Evolutionary conservation across 1,140 invertebrate genomes (phyloP), one percentile per base, ranked within the genome.

Genomic region (Heliconius nattereri): DNA sequence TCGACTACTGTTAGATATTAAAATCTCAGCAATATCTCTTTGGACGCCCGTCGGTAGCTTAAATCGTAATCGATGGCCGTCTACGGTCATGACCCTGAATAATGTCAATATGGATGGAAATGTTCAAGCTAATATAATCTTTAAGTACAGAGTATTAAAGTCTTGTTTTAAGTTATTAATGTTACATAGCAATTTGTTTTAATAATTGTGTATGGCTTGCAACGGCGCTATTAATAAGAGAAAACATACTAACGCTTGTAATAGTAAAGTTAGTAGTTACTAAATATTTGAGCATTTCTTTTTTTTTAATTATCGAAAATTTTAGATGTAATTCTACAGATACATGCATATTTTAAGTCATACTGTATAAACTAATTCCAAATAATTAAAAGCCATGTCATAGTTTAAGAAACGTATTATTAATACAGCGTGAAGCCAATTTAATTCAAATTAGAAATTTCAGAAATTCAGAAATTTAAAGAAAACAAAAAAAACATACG

Each of bases 61-160:
- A 78, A 80, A 80, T 84, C 83, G 83, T 84, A 83, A 81, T 84
- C 81, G 81, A 79, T 84, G 77, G 52, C 74, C 71, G 71, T 75
- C 80, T 74, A 72, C 76, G 80, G 32, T 84, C 81, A 70, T 79
- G 83, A 81, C 84, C 83, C 83, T 82, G 79, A 81, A 81, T 82
- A 84, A 82, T 84, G 79, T 84, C 82, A 82, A 84, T 81, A 78
- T 72, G 73, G 81, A 84, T 60, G 76, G 77, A 49, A 71, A 52
- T 7, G 26, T 20, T 72, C 35, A 20, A n/a, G 76, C 76, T 29
- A 72, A 71, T 71, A 49, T 72, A 20, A 71, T 6, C 49, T 77
- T 77, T 77, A 40, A 26, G 13, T 2, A 0, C 5, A 72, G 5
- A 37, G 2, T 0, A 0, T n/a, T 72, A 72, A 37, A n/a, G 71